Evolutionary conservation across 2,888 invertebrate species (phyloP).

Genomic region (Scelioninae gen. 2): DNA sequence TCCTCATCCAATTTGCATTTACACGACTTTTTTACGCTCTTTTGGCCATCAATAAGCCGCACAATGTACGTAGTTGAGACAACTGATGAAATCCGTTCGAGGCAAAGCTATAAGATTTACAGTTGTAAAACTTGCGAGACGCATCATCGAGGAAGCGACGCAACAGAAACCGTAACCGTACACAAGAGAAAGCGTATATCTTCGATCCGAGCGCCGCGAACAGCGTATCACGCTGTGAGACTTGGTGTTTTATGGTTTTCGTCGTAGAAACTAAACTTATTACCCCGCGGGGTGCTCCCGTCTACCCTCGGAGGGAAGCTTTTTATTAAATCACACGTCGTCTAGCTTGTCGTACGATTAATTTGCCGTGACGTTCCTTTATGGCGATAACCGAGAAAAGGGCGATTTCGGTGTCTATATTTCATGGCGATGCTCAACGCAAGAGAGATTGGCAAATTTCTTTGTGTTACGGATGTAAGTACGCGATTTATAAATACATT

Average conservation of each 20-base stretch:
- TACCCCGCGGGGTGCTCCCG: slow-evolving; percentile 70
- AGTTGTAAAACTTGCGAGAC: slow-evolving; percentile 51
- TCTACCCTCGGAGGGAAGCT: slow-evolving; percentile 64
- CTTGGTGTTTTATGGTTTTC: slow-evolving; percentile 73
- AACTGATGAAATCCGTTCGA: slow-evolving; percentile 53
- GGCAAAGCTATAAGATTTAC: slow-evolving; percentile 48
- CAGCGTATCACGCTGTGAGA: slow-evolving; percentile 65
- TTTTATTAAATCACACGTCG: slow-evolving; percentile 73
- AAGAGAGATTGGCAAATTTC: slow-evolving; percentile 50
- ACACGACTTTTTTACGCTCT: slow-evolving; percentile 17
- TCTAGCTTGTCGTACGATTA: slow-evolving; percentile 69
- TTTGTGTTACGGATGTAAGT: slow-evolving; percentile 25
- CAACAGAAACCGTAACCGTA: slow-evolving; percentile 62
- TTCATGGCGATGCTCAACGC: slow-evolving; percentile 62
- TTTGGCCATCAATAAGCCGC: slow-evolving; percentile 29
- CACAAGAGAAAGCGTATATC: slow-evolving; percentile 60
- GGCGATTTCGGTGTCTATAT: slow-evolving; percentile 65
- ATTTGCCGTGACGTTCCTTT: slow-evolving; percentile 71
- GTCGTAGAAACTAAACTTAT: slow-evolving; percentile 74
- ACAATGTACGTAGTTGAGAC: slow-evolving; percentile 40
- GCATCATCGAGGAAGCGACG: slow-evolving; percentile 51
- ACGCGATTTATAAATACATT: slow-evolving; percentile 38
- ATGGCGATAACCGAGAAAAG: slow-evolving; percentile 63
- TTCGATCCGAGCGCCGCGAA: slow-evolving; percentile 65
- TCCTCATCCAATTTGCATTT: slow-evolving; percentile 43